phyloP scores from a whole-genome alignment of 2,113 vertebrate genomes.

The Heterochromis multidens region DNA sequence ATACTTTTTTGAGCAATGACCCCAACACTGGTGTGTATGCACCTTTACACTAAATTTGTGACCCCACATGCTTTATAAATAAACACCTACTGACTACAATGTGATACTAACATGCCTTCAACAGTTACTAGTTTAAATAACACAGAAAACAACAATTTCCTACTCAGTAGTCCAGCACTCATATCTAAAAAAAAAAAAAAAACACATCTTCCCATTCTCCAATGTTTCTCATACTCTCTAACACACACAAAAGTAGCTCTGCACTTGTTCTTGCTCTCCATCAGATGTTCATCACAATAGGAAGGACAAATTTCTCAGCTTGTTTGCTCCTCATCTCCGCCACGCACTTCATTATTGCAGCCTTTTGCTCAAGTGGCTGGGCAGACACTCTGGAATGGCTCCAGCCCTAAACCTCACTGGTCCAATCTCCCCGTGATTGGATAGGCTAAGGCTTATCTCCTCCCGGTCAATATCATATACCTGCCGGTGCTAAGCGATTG shows the following conservation, averaged over 20 bases:
- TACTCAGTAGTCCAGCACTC: background rate
- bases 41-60: background rate
- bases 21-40: background rate
- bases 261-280: background rate
- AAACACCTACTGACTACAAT: no score
- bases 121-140: background rate
- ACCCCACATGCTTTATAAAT: background rate
- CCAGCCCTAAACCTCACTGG: slow-evolving; percentile 57
- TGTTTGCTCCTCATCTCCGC: slow-evolving; percentile 39
- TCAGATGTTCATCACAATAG: slow-evolving; percentile 8
- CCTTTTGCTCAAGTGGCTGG: slow-evolving; percentile 48
- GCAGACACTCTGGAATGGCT: slow-evolving; percentile 52
- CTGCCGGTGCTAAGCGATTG: slow-evolving; percentile 72
- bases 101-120: background rate
- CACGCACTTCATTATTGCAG: slow-evolving; percentile 51
- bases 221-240: background rate
- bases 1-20: background rate
- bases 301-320: slow-evolving; percentile 34
- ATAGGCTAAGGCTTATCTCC: slow-evolving; percentile 69
- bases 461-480: slow-evolving; percentile 75
- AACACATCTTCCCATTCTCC: background rate
- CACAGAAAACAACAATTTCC: background rate
- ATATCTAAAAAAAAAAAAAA: background rate
- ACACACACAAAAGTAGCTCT: background rate
- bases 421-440: slow-evolving; percentile 73